These are phyloP conservation scores for Seriola rivoliana DNA, from an alignment of 2,113 vertebrate genomes.

Conservation along the genomic window DNA sequence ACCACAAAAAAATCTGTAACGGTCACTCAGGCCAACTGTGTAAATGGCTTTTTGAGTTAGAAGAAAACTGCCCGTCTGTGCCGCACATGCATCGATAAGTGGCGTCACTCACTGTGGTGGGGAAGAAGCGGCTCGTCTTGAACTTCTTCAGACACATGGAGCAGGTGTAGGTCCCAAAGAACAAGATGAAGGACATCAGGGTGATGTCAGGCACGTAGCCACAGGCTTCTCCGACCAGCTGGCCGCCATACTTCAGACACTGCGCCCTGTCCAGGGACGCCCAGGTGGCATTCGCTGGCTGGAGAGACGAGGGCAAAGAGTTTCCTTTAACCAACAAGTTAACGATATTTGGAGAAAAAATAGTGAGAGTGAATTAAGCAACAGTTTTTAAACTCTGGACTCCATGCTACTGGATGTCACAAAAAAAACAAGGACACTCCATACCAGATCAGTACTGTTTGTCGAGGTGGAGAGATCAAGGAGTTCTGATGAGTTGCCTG, in stretches of 20 bases:
- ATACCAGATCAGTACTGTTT: constrained; percentile 85
- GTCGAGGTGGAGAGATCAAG: constrained; percentile 61
- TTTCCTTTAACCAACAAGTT: background rate
- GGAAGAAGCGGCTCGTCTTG: constrained; percentile 97
- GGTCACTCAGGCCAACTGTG: background rate
- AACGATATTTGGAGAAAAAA: background rate
- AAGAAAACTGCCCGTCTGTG: background rate
- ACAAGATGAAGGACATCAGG: constrained; percentile 98
- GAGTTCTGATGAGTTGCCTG: constrained; percentile 87
- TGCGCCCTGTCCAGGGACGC: constrained; percentile 85
- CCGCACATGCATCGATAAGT: background rate
- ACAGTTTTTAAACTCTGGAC: background rate
- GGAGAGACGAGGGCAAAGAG: constrained; percentile 5
- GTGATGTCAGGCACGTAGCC: constrained; percentile 93
- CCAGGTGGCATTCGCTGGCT: constrained; percentile 88
- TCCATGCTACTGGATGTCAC: background rate
- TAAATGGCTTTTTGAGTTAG: too few species aligned
- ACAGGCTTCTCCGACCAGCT: constrained; percentile 88
- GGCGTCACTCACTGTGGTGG: constrained; percentile 89
- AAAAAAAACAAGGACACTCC: constrained; percentile 44
- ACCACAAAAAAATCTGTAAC: background rate
- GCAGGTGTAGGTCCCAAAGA: constrained; percentile 95
- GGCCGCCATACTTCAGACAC: constrained; percentile 87
- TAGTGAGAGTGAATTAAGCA: background rate
- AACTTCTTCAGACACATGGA: constrained; percentile 98